Evolutionary conservation across 2,797 vertebrate genomes (phyloP), one percentile per base, ranked within the genome.

Genomic region (Xenops minutus): DNA sequence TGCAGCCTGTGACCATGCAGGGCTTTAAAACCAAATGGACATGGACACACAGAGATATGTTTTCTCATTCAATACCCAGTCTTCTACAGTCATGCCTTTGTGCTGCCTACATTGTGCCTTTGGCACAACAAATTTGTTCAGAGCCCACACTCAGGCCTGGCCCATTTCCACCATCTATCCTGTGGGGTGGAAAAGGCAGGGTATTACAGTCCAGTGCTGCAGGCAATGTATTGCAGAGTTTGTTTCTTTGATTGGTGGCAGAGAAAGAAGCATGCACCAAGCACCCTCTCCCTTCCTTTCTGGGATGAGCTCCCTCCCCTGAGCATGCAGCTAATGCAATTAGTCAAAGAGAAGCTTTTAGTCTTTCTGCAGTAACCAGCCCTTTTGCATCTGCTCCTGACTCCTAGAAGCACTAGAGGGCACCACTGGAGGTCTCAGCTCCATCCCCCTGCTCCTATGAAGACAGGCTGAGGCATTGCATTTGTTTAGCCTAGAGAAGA

Each of bases 301-400:
- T 27, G 48, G 26, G 21, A 54, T 1, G 9, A 49, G 20, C 10
- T 22, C 2, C 0, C 0, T 0, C 5, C 17, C 36, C 23, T 71
- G 32, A 68, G 32, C 16, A 14, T 9, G 19, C n/a, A 62, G 51
- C 19, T 68, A 64, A 78, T 93, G 59, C 3, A 21, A 44, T 5
- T 21, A 29, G 39, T 58, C 36, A 52, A 71, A 55, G 44, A 43
- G 24, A 66, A 83, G 26, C 24, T 79, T 82, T 61, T 18, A 55
- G 23, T 52, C 17, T 22, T 78, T 61, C 22, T 54, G 27, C 37
- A 79, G 85, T 82, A 88, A 32, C 8, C 37, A 79, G 8, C 2
- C 27, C 26, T 68, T 81, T 37, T 56, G 12, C 44, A 39, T 29
- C 29, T 54, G 8, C 19, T 67, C 21, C 56, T 55, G 62, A 27